phyloP scores from a whole-genome alignment of 2,888 invertebrate species.

The Alsophila aescularia region DNA sequence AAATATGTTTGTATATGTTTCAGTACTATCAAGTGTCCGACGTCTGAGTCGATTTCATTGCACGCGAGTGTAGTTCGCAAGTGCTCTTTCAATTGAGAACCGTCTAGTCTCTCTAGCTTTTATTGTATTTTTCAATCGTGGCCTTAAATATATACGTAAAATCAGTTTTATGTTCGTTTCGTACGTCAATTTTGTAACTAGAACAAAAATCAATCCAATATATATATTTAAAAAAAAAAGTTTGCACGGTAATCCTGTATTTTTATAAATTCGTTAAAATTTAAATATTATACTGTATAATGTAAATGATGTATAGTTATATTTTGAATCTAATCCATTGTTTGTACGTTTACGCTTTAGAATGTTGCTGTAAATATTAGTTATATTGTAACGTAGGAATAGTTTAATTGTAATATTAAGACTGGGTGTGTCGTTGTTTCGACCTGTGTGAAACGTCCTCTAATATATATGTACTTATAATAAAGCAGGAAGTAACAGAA shows the following conservation, averaged over 20 bases:
- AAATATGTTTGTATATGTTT: too few relatives aligned
- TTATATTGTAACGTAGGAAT: constrained; percentile 34
- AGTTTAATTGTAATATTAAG: constrained; percentile 50
- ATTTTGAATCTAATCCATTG: constrained; percentile 15
- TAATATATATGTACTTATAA: too few relatives aligned
- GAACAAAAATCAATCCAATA: too few relatives aligned
- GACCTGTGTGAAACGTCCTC: constrained; percentile 39
- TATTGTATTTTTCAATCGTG: constrained; percentile 1
- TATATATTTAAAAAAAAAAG: too few relatives aligned
- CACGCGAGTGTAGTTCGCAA: too few relatives aligned
- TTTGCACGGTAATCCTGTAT: background rate
- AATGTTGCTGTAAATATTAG: constrained; percentile 42
- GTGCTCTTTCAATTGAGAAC: background rate
- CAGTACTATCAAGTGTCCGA: too few relatives aligned
- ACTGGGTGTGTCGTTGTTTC: constrained; percentile 46
- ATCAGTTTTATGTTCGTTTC: too few relatives aligned
- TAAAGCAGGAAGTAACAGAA: background rate
- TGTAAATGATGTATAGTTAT: constrained; percentile 6
- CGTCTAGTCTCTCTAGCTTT: constrained; percentile 31
- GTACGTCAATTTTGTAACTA: too few relatives aligned
- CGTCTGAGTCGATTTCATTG: too few relatives aligned
- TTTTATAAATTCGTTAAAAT: background rate
- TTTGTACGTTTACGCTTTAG: constrained; percentile 26
- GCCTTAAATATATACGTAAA: too few relatives aligned
- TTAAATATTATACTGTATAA: background rate